A percentile compares a stretch with the other conserved stretches of the same genome.
Evolutionary conservation across 1,140 invertebrate genomes (phyloP).

Genomic region (Aphaenogaster ashmeadi): DNA sequence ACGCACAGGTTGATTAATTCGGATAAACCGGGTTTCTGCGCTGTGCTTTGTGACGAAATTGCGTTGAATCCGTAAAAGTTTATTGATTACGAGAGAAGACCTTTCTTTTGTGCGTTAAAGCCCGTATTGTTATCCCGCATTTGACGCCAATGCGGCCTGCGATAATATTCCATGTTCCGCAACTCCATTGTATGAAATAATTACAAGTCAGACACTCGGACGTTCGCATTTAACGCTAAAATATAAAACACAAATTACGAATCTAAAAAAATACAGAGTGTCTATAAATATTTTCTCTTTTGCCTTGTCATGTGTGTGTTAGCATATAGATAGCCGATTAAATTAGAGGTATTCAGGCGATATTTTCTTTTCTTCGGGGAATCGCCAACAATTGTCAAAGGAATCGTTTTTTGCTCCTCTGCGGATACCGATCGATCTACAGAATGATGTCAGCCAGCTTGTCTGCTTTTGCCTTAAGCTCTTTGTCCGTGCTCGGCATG

Average conservation of each 20-base stretch:
- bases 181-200: background rate
- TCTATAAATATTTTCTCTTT: background rate
- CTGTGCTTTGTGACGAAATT: background rate
- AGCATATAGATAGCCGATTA: background rate
- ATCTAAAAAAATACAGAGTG: background rate
- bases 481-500: conserved; percentile 24
- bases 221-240: background rate
- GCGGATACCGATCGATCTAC: background rate
- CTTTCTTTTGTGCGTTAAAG: conserved; percentile 1
- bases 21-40: background rate
- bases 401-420: conserved; percentile 1
- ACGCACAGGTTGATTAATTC: conserved; percentile 27
- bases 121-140: conserved; percentile 17
- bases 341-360: background rate
- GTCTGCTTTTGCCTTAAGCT: background rate
- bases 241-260: background rate
- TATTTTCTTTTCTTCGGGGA: conserved; percentile 3
- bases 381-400: background rate
- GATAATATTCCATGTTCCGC: background rate
- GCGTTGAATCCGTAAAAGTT: background rate
- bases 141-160: background rate
- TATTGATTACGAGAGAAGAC: background rate
- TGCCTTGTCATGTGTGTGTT: background rate
- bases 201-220: background rate
- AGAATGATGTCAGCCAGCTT: conserved; percentile 43